Percentiles rank a stretch among this genome's conserved stretches.
phyloP scores from a whole-genome alignment of 2,797 vertebrate genomes.

The Etheostoma nigrum region DNA sequence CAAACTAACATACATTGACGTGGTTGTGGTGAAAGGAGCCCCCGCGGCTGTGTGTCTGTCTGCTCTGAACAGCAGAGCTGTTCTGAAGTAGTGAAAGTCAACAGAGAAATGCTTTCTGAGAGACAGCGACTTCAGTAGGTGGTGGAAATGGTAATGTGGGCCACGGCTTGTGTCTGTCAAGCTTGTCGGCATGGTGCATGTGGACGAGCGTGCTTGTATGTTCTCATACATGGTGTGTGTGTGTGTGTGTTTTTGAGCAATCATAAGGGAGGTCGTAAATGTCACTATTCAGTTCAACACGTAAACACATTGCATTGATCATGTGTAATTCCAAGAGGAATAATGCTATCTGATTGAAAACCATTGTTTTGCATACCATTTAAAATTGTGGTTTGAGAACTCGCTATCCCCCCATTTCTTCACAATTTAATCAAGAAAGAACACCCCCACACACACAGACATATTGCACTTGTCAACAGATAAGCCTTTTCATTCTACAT shows the following conservation, averaged over 20 bases:
- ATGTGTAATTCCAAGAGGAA: conserved; percentile 14
- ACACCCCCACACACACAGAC: conserved; percentile 24
- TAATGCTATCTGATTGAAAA: conserved; percentile 20
- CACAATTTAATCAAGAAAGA: conserved; percentile 55
- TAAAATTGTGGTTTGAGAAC: conserved; percentile 30
- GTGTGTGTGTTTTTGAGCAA: conserved; percentile 6
- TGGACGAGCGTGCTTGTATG: not conserved
- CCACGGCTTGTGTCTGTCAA: conserved; percentile 39
- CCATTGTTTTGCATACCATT: conserved; percentile 31
- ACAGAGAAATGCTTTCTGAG: conserved; percentile 34
- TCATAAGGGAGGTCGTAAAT: conserved; percentile 29
- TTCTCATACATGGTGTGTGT: not conserved
- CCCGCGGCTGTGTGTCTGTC: conserved; percentile 53
- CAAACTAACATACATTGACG: conserved; percentile 58
- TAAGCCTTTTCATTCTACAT: conserved; percentile 42
- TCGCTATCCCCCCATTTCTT: conserved; percentile 53
- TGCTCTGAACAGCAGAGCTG: conserved; percentile 30
- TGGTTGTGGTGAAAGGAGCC: conserved; percentile 44
- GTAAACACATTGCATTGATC: conserved; percentile 9
- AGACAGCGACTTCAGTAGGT: conserved; percentile 32
- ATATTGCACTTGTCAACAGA: conserved; percentile 38
- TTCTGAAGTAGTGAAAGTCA: conserved; percentile 45
- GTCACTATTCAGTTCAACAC: conserved; percentile 19
- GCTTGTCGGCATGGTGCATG: not conserved
- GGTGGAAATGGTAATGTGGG: conserved; percentile 48